Evolutionary conservation across 2,797 vertebrate species (phyloP).

Genomic region (Nasua narica): DNA sequence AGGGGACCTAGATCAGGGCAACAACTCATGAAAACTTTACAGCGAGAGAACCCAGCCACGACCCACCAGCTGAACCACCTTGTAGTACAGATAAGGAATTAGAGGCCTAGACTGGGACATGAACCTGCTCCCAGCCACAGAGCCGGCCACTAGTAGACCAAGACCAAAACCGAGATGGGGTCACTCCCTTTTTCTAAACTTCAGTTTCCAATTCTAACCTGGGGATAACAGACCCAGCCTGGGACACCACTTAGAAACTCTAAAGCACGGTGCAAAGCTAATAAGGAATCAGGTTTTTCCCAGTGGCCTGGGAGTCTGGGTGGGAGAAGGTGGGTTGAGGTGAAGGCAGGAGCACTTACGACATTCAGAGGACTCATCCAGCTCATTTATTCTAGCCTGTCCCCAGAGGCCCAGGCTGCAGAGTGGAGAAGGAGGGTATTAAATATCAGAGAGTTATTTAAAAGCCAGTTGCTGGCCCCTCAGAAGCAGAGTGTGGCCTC

Average conservation of each 20-base stretch:
- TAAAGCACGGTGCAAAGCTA: neutral
- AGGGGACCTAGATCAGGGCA: neutral
- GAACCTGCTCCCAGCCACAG: neutral
- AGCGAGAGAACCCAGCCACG: neutral
- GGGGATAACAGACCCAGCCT: neutral
- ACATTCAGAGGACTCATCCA: conserved; percentile 39
- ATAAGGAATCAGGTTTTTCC: neutral
- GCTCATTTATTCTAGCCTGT: conserved; percentile 39
- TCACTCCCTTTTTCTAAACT: neutral
- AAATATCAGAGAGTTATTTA: conserved; percentile 71
- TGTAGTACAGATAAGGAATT: neutral
- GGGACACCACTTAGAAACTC: neutral
- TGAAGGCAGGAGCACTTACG: neutral
- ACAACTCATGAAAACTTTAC: neutral
- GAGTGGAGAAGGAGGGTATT: conserved; percentile 58
- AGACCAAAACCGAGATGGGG: neutral
- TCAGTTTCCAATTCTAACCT: neutral
- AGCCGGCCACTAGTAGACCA: neutral
- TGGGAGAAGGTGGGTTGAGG: neutral
- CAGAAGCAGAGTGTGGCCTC: conserved; percentile 42
- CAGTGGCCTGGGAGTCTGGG: neutral
- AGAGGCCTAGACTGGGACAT: neutral
- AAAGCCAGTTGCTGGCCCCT: conserved; percentile 34
- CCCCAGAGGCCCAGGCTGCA: conserved; percentile 35
- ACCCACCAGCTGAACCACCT: neutral